phyloP scores from a whole-genome alignment of 2,113 vertebrate species.

The Myrmecophaga tridactyla region DNA sequence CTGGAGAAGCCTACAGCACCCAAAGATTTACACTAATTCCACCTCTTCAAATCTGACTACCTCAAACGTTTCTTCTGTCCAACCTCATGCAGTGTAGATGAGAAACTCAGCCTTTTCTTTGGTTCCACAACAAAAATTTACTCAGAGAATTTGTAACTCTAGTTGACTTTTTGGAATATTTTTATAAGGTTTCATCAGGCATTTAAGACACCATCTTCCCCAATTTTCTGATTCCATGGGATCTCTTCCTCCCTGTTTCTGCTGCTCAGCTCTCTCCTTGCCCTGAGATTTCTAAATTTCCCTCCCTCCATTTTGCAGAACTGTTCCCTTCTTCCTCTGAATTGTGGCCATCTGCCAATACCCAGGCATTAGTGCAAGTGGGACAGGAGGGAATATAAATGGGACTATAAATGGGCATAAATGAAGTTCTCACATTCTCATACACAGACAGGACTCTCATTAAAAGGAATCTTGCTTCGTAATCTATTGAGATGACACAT shows the following conservation, averaged over 20 bases:
- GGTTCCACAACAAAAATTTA: not conserved
- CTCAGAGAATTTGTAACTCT: not conserved
- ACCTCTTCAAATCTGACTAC: not conserved
- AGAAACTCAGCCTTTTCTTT: not conserved
- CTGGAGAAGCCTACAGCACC: not conserved
- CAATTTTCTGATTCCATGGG: not conserved
- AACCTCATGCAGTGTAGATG: not conserved
- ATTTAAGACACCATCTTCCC: not conserved
- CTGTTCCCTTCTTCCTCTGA: not conserved
- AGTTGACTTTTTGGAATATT: not conserved
- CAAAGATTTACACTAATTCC: not conserved
- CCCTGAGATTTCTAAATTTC: not conserved
- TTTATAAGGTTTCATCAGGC: not conserved
- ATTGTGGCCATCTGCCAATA: not conserved
- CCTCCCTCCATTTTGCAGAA: not conserved
- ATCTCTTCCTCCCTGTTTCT: not conserved
- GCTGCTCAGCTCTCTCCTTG: not conserved
- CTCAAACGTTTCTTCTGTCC: not conserved
- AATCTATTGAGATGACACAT: not conserved
- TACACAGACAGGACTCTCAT: not conserved
- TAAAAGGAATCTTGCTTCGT: not conserved
- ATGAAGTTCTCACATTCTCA: not conserved
- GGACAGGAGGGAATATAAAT: not conserved
- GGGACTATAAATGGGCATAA: not conserved
- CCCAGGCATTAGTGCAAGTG: not conserved